Conservation (phyloP, 2,797 vertebrate species). For the Hirundo rustica region DNA sequence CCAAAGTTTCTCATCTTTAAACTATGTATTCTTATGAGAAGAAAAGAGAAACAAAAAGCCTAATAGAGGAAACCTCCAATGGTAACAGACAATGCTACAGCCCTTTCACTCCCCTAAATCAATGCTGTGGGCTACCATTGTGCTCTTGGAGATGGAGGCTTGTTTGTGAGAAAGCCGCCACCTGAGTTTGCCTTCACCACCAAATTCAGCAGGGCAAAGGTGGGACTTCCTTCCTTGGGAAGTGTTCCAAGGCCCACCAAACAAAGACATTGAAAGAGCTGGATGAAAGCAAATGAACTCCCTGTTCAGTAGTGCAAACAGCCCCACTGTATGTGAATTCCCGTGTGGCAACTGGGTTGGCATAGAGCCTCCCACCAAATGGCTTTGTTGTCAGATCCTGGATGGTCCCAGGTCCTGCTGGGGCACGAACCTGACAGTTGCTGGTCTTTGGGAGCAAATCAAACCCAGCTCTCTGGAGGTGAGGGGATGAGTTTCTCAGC, state of each 20-base stretch:
- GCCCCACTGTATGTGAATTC: not conserved
- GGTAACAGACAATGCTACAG: fast-evolving
- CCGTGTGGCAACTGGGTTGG: fast-evolving
- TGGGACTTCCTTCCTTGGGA: not conserved
- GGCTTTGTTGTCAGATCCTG: not conserved
- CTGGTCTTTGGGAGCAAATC: not conserved
- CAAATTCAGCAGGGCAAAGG: not conserved
- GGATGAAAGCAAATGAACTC: not conserved
- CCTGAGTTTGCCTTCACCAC: not conserved
- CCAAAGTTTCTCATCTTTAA: not conserved
- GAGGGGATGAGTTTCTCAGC: not conserved
- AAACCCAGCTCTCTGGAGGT: not conserved
- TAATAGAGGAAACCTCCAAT: not conserved
- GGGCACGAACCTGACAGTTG: not conserved
- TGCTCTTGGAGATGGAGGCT: not conserved
- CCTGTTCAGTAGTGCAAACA: fast-evolving
- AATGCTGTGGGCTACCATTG: not conserved
- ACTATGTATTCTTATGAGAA: not conserved
- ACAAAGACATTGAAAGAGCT: not conserved
- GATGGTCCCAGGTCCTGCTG: not conserved
- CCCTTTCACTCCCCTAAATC: not conserved
- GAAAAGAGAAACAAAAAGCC: not conserved
- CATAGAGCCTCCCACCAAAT: not conserved
- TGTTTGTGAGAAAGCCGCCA: not conserved
- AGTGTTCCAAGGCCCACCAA: not conserved